Evolutionary conservation across 2,888 invertebrate species (phyloP).

Genomic region (Camptogramma bilineatum): DNA sequence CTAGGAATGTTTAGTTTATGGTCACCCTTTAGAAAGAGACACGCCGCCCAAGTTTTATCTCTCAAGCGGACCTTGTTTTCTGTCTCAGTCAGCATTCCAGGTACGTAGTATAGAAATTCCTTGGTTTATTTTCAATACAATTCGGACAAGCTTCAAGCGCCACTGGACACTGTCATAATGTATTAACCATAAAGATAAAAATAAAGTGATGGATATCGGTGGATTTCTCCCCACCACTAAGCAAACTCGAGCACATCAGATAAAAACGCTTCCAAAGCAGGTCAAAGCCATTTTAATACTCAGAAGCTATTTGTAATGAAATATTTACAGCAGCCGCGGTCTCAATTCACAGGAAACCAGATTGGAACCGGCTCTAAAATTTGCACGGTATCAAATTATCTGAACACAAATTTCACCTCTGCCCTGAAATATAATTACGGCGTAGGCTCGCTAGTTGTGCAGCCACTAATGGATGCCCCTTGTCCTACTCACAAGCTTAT

Average conservation of each 20-base stretch:
- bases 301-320: not conserved
- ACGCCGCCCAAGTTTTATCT: too few relatives aligned
- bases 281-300: too few relatives aligned
- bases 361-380: slow-evolving; percentile 7
- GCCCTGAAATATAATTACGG: slow-evolving; percentile 71
- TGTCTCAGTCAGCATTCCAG: too few relatives aligned
- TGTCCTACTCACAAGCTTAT: slow-evolving; percentile 36
- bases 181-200: too few relatives aligned
- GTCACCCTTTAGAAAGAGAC: too few relatives aligned
- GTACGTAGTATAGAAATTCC: too few relatives aligned
- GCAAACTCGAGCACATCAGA: too few relatives aligned
- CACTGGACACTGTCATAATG: slow-evolving; percentile 9
- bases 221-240: too few relatives aligned
- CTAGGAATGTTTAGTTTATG: too few relatives aligned
- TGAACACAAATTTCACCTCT: slow-evolving; percentile 66
- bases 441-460: slow-evolving; percentile 57
- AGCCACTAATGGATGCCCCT: slow-evolving; percentile 68
- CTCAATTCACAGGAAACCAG: not conserved
- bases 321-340: not conserved
- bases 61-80: too few relatives aligned
- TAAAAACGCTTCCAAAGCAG: too few relatives aligned
- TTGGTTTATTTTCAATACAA: slow-evolving; percentile 10
- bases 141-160: slow-evolving; percentile 1
- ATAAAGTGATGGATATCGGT: too few relatives aligned
- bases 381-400: slow-evolving; percentile 41